Evolutionary conservation across 2,113 vertebrate genomes (phyloP), one percentile per base, ranked within the genome.

Genomic region (Nettapus auritus): DNA sequence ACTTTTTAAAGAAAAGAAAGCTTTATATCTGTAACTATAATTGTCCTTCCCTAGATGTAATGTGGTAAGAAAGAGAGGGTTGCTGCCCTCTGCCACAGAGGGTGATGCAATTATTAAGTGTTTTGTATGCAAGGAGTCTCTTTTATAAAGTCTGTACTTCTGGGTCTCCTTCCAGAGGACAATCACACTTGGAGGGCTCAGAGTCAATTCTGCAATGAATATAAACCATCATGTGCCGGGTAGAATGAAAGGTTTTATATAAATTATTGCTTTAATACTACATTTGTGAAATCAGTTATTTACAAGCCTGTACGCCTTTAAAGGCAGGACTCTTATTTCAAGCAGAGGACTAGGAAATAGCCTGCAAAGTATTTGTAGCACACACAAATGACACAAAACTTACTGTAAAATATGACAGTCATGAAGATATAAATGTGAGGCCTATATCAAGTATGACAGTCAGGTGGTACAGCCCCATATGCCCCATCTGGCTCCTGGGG

Each of bases 241-340:
- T 86, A 94, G 94, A 88, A 92, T 87, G 88, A 94, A 92, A 87
- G 83, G 74, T 52, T 88, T 91, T 67, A 38, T 48, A 81, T 92
- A 80, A 94, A 87, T 96, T 93, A 90, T 92, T 94, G 63, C 36
- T 92, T 26, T 79, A 69, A 53, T 13, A 34, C 28, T 80, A 48
- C 18, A 25, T 73, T 93, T 90, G 81, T 79, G 74, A 31, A 79
- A 69, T 14, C 20, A 48, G n/a, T 82, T 91, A 53, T 92, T 95
- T 92, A 70, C 38, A 76, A 85, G 28, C 11, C 50, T 53, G 11
- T 82, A 34, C 6, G 48, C 70, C 13, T 68, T 68, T 56, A 84
- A 88, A 93, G 46, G 22, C 38, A 67, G 50, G 34, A 64, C 6
- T 66, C 26, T 21, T 86, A 68, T 56, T 53, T 92, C 75, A 34